Evolutionary conservation across 2,797 vertebrate genomes (phyloP).

Genomic region (Triplophysa bombifrons): DNA sequence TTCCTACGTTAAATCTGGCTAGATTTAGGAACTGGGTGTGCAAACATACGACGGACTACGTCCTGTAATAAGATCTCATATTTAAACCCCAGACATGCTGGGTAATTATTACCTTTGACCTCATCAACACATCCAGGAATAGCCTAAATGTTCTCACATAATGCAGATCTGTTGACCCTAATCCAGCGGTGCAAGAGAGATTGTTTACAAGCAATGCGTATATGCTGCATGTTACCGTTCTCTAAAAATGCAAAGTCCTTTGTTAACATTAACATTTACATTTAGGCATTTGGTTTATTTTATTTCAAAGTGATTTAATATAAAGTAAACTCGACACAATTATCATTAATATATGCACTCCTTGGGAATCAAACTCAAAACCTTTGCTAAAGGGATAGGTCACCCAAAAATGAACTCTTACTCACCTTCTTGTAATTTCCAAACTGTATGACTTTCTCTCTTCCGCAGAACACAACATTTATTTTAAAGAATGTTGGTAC

Average conservation of each 20-base stretch:
- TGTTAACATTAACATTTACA: not conserved
- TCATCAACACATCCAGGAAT: slow-evolving; percentile 46
- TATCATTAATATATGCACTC: too few relatives aligned
- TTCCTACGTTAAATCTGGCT: not conserved
- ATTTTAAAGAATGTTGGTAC: too few relatives aligned
- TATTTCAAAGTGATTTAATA: too few relatives aligned
- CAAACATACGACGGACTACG: not conserved
- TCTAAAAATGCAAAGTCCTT: too few relatives aligned
- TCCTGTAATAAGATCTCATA: slow-evolving; percentile 4
- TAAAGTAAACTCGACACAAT: too few relatives aligned
- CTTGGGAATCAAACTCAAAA: too few relatives aligned
- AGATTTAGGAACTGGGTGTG: not conserved
- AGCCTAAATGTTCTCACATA: slow-evolving; percentile 20
- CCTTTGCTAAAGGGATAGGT: too few relatives aligned
- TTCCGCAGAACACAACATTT: too few relatives aligned
- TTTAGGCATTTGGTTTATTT: not conserved
- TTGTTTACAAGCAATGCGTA: slow-evolving; percentile 4
- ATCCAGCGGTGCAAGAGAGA: not conserved
- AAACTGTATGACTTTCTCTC: too few relatives aligned
- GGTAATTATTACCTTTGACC: slow-evolving; percentile 36
- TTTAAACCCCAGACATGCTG: slow-evolving; percentile 10
- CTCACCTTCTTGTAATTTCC: too few relatives aligned
- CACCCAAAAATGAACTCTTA: too few relatives aligned
- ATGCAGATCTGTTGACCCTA: slow-evolving; percentile 54
- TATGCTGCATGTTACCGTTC: not conserved